Conservation (phyloP, 2,888 invertebrate genomes). For the Gandaritis pyraliata region DNA sequence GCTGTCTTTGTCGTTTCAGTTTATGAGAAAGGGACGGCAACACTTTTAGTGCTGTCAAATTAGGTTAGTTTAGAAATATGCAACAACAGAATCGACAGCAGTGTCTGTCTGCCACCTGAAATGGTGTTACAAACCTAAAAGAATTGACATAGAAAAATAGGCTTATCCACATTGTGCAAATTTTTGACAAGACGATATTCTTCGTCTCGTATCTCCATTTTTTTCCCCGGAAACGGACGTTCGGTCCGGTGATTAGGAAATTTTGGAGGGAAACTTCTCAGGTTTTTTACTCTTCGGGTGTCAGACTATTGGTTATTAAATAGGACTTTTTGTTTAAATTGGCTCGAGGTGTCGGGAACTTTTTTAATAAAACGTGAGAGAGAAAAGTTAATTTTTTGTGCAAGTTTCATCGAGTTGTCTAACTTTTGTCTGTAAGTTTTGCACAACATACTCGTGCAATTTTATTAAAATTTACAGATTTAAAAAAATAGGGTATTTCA, state of each 20-base stretch:
- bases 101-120: too few relatives aligned
- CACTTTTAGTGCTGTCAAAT: too few relatives aligned
- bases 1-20: too few relatives aligned
- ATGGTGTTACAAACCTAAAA: too few relatives aligned
- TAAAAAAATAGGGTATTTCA: too few relatives aligned
- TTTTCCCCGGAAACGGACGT: constrained; percentile 81
- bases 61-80: too few relatives aligned
- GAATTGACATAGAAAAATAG: too few relatives aligned
- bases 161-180: constrained; percentile 60
- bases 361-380: constrained; percentile 43
- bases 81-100: too few relatives aligned
- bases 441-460: too few relatives aligned
- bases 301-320: constrained; percentile 81
- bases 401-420: neutral
- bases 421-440: neutral
- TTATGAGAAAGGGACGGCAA: too few relatives aligned
- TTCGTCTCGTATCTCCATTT: constrained; percentile 67
- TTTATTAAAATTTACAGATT: too few relatives aligned
- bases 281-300: constrained; percentile 67
- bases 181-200: constrained; percentile 62
- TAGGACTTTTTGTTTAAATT: constrained; percentile 76
- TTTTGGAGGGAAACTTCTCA: constrained; percentile 71
- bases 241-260: constrained; percentile 81
- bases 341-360: constrained; percentile 51
- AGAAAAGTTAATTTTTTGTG: constrained; percentile 9